Percentiles rank a stretch among this genome's conserved stretches.
Conservation (phyloP, 1,140 invertebrate species). For the Aleiodes sp. region DNA sequence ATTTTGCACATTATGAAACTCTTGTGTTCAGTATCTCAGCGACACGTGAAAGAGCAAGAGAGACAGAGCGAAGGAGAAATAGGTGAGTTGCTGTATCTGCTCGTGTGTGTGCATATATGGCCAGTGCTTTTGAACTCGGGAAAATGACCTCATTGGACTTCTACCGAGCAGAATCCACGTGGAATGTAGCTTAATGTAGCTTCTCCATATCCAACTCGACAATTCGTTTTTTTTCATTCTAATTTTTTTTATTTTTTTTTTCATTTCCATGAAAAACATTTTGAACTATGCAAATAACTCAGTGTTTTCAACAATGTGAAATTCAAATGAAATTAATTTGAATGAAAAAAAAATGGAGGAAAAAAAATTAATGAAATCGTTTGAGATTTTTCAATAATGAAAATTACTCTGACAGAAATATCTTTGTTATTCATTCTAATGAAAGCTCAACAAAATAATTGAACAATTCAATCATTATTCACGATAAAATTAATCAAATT, state of each 20-base stretch:
- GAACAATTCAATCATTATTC: no score
- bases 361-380: neutral
- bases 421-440: no score
- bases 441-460: no score
- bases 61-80: no score
- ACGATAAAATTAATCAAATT: no score
- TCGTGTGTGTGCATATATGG: neutral
- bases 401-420: no score
- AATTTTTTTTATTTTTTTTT: neutral
- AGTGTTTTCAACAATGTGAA: neutral
- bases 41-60: no score
- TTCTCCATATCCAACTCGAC: neutral
- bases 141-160: constrained; percentile 27
- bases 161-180: neutral
- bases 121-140: constrained; percentile 10
- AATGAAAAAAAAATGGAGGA: neutral
- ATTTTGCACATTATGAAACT: constrained; percentile 23
- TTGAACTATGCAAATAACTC: constrained; percentile 6
- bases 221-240: no score
- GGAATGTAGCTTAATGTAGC: constrained; percentile 23
- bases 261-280: neutral
- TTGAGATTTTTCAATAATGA: no score
- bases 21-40: neutral
- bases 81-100: no score
- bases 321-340: neutral